Base-by-base conservation (phyloP, 1,140 invertebrate genomes). In the Ceratoteleas bidentatus region DNA sequence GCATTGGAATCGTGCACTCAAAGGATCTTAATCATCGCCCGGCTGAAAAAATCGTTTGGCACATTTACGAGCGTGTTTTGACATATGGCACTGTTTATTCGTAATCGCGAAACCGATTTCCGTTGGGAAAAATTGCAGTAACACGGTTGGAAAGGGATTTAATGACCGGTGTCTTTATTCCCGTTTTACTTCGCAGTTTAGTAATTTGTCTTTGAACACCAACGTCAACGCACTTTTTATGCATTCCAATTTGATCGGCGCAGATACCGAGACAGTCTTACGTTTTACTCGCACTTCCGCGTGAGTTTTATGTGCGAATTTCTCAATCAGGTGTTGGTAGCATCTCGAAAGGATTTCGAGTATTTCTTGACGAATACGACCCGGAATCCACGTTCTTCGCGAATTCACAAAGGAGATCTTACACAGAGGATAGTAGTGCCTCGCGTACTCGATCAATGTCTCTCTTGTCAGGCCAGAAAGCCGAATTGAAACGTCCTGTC, bases 401-500 rank as follows among this genome's bases (percentile, higher is more conserved):
- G 65, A 83, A 83, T 83, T 78, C 81, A 79, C 75, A 77, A 79
- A 79, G 74, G 65, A 75, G 61, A 70, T 75, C 81, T 62, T 75
- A 54, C 69, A 69, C 33, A 54, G 73, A 73, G 50, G 66, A 76
- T 47, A 45, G 73, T 82, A 84, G 58, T 78, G 68, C 73, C 74
- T 77, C 36, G 75, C 33, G 70, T 69, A 70, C 69, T 84, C 82
- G 74, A 81, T 84, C 83, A 84, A 84, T 69, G 83, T 84, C 83
- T 79, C 54, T 61, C 62, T 68, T 75, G 65, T 78, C 81, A 77
- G 65, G 64, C 57, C 69, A 68, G 72, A 72, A 84, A 79, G 66
- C 72, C 84, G 84, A 87, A 90, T 91, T 90, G 88, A 90, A 90
- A 87, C 85, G 85, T 90, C 83, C 81, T 78, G 74, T 64, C 81